phyloP scores from a whole-genome alignment of 2,888 invertebrate genomes.

The Dexiosoma caninum region DNA sequence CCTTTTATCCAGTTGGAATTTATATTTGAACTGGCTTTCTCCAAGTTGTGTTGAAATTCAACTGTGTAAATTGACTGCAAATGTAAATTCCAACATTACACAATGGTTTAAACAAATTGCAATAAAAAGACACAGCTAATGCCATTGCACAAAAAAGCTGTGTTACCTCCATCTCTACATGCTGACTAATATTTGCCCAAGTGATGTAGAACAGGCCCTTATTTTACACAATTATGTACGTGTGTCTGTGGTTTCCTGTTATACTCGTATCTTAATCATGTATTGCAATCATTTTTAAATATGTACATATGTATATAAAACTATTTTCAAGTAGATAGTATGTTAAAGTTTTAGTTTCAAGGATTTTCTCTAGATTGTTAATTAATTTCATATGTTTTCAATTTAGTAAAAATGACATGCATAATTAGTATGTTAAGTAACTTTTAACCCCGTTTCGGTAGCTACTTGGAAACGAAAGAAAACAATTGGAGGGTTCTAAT shows the following conservation, averaged over 20 bases:
- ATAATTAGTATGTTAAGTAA: slow-evolving; percentile 7
- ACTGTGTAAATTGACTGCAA: no score
- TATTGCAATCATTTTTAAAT: not conserved
- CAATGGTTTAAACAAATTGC: no score
- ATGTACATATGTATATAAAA: not conserved
- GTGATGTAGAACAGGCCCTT: no score
- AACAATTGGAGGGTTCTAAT: not conserved
- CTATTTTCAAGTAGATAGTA: not conserved
- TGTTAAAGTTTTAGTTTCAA: slow-evolving; percentile 17
- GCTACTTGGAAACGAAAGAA: not conserved
- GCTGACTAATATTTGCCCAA: no score
- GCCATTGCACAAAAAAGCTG: no score
- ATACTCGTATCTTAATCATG: not conserved
- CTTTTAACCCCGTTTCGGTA: slow-evolving; percentile 26
- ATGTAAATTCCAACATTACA: no score
- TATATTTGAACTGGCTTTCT: not conserved
- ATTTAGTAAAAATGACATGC: not conserved
- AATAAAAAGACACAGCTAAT: no score
- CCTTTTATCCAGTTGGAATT: not conserved
- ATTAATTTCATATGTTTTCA: not conserved
- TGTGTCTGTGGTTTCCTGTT: not conserved
- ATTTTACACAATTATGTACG: not conserved
- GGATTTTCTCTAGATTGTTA: slow-evolving; percentile 7
- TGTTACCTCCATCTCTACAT: no score
- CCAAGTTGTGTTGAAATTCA: not conserved